These are phyloP conservation scores for Drosophila sp. DNA, from an alignment of 1,140 invertebrate genomes.

Conservation along the genomic window DNA sequence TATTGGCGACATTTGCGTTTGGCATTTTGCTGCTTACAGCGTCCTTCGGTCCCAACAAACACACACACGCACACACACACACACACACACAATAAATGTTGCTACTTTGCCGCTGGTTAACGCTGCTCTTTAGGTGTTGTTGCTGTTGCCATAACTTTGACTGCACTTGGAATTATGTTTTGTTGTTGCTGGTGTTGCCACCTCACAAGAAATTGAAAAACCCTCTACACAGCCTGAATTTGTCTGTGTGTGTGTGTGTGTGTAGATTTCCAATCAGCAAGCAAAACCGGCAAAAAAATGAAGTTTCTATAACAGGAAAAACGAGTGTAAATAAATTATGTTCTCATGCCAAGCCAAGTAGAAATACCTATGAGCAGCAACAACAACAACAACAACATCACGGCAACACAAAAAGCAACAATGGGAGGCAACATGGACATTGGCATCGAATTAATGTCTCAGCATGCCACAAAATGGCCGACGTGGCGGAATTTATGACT, in stretches of 20 bases:
- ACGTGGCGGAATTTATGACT: slow-evolving; percentile 74
- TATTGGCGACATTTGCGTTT: slow-evolving; percentile 83
- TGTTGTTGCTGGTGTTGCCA: slow-evolving; percentile 30
- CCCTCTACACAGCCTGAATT: slow-evolving; percentile 13
- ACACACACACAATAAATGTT: slow-evolving; percentile 6
- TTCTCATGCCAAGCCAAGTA: slow-evolving; percentile 38
- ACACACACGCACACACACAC: slow-evolving; percentile 16
- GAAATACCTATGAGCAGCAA: slow-evolving; percentile 54
- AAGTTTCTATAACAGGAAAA: slow-evolving; percentile 66
- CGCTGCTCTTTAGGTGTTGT: slow-evolving; percentile 40
- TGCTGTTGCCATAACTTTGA: slow-evolving; percentile 61
- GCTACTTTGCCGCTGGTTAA: slow-evolving; percentile 48
- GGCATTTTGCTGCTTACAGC: slow-evolving; percentile 69
- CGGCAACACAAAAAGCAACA: no score
- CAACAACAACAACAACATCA: slow-evolving; percentile 19
- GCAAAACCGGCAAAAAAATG: slow-evolving; percentile 44
- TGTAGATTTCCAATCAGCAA: slow-evolving; percentile 73
- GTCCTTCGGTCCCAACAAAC: slow-evolving; percentile 52
- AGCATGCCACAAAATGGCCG: slow-evolving; percentile 73
- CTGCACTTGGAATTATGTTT: slow-evolving; percentile 74
- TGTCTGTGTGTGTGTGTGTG: slow-evolving; percentile 25
- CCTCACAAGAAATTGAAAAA: slow-evolving; percentile 65
- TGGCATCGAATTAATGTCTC: slow-evolving; percentile 77
- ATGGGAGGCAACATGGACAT: slow-evolving; percentile 34
- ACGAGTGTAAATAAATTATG: slow-evolving; percentile 74